phyloP scores from a whole-genome alignment of 2,797 vertebrate genomes.

The Arrhamphus sclerolepis region DNA sequence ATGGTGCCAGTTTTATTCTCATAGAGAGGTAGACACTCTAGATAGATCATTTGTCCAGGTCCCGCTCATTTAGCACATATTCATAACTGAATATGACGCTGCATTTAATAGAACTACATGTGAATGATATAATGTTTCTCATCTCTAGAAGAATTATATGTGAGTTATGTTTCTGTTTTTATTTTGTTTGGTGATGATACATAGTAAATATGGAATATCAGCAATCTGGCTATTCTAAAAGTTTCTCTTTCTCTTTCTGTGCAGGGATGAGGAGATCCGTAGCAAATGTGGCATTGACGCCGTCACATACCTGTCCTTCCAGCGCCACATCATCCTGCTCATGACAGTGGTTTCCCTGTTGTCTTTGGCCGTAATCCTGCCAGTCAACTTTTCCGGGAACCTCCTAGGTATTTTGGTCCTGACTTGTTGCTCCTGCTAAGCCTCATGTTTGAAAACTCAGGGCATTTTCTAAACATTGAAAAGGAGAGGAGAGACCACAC shows the following conservation, averaged over 20 bases:
- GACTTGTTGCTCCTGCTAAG: constrained; percentile 29
- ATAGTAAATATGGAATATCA: not conserved
- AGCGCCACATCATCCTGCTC: constrained; percentile 93
- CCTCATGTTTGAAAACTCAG: constrained; percentile 38
- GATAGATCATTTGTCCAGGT: constrained; percentile 16
- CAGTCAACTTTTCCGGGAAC: constrained; percentile 93
- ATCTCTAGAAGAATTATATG: too few species aligned
- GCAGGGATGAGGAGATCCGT: constrained; percentile 93
- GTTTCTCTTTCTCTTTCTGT: constrained; percentile 21
- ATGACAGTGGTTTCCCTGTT: constrained; percentile 90
- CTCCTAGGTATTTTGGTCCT: constrained; percentile 87
- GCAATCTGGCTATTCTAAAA: constrained; percentile 3
- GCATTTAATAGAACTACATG: too few species aligned
- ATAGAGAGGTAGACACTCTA: constrained; percentile 29
- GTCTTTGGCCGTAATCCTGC: constrained; percentile 93
- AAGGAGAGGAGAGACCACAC: constrained; percentile 55
- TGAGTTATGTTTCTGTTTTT: not conserved
- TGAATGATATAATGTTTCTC: too few species aligned
- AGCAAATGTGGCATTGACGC: constrained; percentile 95
- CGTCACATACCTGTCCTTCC: constrained; percentile 95
- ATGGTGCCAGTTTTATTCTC: constrained; percentile 44
- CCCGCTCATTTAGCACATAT: too few species aligned
- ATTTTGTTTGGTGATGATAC: constrained; percentile 2
- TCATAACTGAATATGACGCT: too few species aligned
- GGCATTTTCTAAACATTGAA: constrained; percentile 46